Percentiles rank a stretch among this genome's conserved stretches.
These are phyloP conservation scores for Cygnus atratus DNA, from an alignment of 2,113 vertebrate species.

Conservation along the genomic window DNA sequence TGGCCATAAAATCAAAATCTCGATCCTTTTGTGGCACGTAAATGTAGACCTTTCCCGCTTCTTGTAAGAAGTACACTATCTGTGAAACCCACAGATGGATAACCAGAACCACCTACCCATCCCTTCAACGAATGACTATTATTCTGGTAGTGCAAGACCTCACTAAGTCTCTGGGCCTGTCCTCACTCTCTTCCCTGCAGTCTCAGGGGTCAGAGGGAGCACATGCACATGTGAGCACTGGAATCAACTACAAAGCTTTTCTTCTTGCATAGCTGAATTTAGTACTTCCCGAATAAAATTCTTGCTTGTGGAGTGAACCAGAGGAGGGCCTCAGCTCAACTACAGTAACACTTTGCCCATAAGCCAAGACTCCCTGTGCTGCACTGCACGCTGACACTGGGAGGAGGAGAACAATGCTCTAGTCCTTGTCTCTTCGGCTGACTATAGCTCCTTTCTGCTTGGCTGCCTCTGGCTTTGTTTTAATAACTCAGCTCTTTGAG, in stretches of 20 bases:
- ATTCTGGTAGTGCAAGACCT: neutral
- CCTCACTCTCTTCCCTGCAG: neutral
- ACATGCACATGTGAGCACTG: neutral
- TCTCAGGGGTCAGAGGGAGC: neutral
- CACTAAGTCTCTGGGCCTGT: neutral
- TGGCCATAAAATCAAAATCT: neutral
- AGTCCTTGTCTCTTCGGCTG: neutral
- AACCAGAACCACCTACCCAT: neutral
- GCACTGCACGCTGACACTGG: accelerated
- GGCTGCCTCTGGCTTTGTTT: neutral
- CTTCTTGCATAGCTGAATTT: neutral
- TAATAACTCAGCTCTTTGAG: neutral
- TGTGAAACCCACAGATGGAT: neutral
- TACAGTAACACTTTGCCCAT: neutral
- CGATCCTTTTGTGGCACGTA: neutral
- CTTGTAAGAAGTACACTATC: neutral
- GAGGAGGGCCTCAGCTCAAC: neutral
- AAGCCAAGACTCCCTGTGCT: neutral
- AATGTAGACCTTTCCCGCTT: neutral
- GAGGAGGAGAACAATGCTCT: neutral
- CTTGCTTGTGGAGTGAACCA: neutral
- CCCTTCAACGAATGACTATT: neutral
- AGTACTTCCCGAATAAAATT: neutral
- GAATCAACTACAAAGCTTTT: neutral
- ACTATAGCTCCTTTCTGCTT: neutral